Evolutionary conservation across 2,888 invertebrate genomes (phyloP), one percentile per base, ranked within the genome.

Genomic region (Cephus pygmeus): DNA sequence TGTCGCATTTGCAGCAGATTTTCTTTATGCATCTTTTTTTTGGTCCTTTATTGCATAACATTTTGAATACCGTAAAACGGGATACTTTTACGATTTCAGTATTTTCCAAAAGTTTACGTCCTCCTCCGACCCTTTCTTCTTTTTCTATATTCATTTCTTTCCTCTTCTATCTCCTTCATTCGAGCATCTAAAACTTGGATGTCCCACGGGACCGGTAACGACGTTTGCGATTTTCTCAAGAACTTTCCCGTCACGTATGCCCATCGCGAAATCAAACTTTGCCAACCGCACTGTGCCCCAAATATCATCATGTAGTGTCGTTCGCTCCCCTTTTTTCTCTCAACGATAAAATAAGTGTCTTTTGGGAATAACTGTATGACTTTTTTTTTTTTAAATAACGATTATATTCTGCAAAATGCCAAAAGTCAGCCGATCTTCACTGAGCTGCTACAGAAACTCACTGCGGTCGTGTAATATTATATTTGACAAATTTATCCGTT

Each of bases 401-500:
- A 23, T 56, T 56, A 56, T 9, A 56, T 56, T 23, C 6, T 9
- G 1, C 56, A 23, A 1, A 56, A 56, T 23, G 56, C 23, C 23
- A 56, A 56, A 15, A 56, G 23, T 9, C 23, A 23, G 2, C 23
- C 23, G 23, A 56, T 56, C 23, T 56, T 56, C 56, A 56, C 15
- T 9, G 9, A 23, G 23, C 56, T 9, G 23, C 23, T 23, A 15
- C 1, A 23, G 9, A 23, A 56, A 15, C 15, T 9, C 9, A 9
- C 2, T 9, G 23, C 2, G 23, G 9, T 56, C 56, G 9, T 23
- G 56, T 23, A 73, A 77, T 76, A 69, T 69, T 74, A 77, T 73
- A 76, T 36, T 79, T 56, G 77, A 75, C 77, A 34, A 23, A 56
- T 56, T 56, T 56, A 78, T 82, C 82, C 87, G 81, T 93, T 92